These are phyloP conservation scores for Hyalella azteca DNA, from an alignment of 2,888 invertebrate genomes.

Conservation along the genomic window DNA sequence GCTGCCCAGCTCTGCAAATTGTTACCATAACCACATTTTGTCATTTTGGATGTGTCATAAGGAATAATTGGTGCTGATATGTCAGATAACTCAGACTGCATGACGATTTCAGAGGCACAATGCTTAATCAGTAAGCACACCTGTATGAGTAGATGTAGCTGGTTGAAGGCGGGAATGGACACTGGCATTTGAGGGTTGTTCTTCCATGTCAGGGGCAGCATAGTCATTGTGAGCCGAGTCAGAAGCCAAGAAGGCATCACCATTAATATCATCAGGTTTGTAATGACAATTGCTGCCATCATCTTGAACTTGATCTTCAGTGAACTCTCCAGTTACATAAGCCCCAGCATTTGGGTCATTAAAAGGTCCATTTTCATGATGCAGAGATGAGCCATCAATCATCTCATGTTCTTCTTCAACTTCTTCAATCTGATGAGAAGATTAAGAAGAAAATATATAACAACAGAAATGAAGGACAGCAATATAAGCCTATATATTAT, in stretches of 20 bases:
- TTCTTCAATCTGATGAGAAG: constrained; percentile 4
- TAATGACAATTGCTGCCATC: background rate
- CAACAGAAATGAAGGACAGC: too few species aligned
- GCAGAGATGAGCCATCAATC: background rate
- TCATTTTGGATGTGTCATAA: background rate
- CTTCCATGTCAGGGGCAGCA: background rate
- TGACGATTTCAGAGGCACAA: background rate
- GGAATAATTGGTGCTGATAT: background rate
- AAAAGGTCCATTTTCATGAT: background rate
- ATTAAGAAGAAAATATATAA: background rate
- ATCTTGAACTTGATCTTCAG: background rate
- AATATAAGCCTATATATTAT: too few species aligned
- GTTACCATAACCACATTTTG: too few species aligned
- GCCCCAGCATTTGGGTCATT: background rate
- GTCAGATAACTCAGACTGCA: background rate
- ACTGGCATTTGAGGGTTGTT: background rate
- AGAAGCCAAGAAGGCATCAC: background rate
- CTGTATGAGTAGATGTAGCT: background rate
- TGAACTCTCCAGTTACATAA: background rate
- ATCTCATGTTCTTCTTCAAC: background rate
- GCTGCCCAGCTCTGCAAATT: too few species aligned
- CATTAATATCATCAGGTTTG: background rate
- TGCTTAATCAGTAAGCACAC: background rate
- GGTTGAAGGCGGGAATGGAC: constrained; percentile 20
- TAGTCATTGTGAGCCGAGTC: background rate